These are phyloP conservation scores for Perccottus glenii DNA, from an alignment of 2,113 vertebrate species.

Conservation along the genomic window DNA sequence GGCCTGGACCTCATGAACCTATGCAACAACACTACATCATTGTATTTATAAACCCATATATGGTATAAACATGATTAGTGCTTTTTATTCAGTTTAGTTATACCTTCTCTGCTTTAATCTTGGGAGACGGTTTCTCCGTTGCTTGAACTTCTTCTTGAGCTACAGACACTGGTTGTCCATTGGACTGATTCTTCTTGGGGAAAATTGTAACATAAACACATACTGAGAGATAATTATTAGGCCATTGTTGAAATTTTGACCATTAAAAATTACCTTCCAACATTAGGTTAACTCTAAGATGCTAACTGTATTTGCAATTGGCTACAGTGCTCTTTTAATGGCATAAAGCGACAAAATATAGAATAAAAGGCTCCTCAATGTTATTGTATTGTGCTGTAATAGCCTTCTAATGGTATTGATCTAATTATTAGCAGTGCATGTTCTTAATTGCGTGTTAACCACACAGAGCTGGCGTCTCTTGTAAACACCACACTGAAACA, in stretches of 20 bases:
- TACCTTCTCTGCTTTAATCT: slow-evolving; percentile 89
- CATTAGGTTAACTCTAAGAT: too few relatives aligned
- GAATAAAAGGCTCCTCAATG: background rate
- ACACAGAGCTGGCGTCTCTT: background rate
- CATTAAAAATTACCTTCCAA: background rate
- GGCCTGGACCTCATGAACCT: slow-evolving; percentile 33
- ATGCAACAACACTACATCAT: slow-evolving; percentile 3
- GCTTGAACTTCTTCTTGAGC: slow-evolving; percentile 78
- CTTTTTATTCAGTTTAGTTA: background rate
- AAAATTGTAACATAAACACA: background rate
- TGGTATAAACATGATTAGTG: background rate
- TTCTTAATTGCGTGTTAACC: background rate
- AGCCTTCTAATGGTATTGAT: too few relatives aligned
- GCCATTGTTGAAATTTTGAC: background rate
- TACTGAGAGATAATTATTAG: background rate
- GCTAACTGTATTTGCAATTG: background rate
- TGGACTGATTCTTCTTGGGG: slow-evolving; percentile 80
- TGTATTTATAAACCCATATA: background rate
- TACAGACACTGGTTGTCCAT: slow-evolving; percentile 85
- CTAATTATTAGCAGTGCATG: too few relatives aligned
- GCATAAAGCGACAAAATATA: background rate
- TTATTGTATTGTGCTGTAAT: background rate
- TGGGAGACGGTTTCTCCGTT: slow-evolving; percentile 66
- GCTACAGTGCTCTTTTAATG: background rate
- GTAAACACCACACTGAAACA: background rate